Evolutionary conservation across 2,113 vertebrate species (phyloP).

Genomic region (Murina feae): DNA sequence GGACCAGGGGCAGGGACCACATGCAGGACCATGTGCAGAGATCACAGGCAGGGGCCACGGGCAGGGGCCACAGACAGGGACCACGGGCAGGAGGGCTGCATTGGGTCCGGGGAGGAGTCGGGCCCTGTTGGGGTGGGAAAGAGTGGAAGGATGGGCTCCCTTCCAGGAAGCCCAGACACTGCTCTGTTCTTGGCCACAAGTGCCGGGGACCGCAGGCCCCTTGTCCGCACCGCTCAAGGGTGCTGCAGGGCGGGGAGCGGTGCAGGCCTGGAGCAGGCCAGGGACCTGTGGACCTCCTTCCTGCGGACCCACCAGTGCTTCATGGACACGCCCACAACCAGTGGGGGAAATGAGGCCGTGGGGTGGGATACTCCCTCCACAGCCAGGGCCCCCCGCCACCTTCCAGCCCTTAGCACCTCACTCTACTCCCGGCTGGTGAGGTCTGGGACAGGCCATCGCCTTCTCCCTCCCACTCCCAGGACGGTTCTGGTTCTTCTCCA

Average conservation of each 20-base stretch:
- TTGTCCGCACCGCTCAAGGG: background rate
- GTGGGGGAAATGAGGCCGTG: background rate
- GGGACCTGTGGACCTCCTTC: background rate
- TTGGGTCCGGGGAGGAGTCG: background rate
- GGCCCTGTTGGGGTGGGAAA: background rate
- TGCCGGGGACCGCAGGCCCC: background rate
- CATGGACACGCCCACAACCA: background rate
- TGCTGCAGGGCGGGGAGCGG: no score
- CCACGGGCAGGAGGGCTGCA: background rate
- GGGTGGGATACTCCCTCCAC: no score
- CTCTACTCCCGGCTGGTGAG: background rate
- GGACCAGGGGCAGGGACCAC: no score
- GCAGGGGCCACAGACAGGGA: no score
- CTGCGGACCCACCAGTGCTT: background rate
- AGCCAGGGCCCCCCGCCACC: background rate
- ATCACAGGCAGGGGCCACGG: fast-evolving
- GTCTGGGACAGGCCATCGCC: fast-evolving
- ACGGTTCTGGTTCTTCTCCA: background rate
- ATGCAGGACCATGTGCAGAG: background rate
- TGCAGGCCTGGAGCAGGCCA: background rate
- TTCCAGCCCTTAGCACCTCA: background rate
- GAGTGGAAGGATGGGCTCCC: background rate
- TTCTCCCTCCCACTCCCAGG: background rate
- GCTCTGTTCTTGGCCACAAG: background rate
- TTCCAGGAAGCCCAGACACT: background rate